phyloP scores from a whole-genome alignment of 2,888 invertebrate genomes.

The Eugnorisma glareosa region DNA sequence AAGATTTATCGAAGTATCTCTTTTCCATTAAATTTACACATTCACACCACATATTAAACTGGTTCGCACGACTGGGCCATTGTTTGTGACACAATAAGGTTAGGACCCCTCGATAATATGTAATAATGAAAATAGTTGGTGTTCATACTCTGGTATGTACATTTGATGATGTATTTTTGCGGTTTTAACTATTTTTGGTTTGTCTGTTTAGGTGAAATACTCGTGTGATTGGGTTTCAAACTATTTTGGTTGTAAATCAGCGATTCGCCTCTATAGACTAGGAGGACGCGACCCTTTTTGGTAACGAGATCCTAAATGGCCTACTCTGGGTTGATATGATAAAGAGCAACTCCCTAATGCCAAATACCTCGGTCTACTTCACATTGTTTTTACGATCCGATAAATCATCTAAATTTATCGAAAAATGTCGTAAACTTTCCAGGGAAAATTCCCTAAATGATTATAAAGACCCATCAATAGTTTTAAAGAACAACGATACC shows the following conservation, averaged over 20 bases:
- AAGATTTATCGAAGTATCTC: constrained; percentile 64
- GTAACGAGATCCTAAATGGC: too few species aligned
- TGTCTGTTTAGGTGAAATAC: background rate
- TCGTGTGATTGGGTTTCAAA: background rate
- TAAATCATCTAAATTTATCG: background rate
- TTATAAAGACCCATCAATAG: background rate
- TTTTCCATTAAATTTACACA: constrained; percentile 63
- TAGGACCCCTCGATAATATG: constrained; percentile 32
- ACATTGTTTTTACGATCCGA: background rate
- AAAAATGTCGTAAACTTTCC: background rate
- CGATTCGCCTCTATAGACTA: background rate
- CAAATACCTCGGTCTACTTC: background rate
- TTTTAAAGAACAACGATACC: background rate
- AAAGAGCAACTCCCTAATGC: too few species aligned
- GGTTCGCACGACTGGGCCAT: constrained; percentile 40
- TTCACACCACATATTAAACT: constrained; percentile 57
- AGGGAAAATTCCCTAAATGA: background rate
- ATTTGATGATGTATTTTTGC: constrained; percentile 32
- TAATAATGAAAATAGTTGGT: constrained; percentile 57
- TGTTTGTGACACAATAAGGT: constrained; percentile 54
- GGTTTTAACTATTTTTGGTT: background rate
- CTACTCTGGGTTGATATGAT: too few species aligned
- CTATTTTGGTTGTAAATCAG: background rate
- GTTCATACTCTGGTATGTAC: background rate
- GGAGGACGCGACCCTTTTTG: too few species aligned